Percentiles rank a stretch among this genome's conserved stretches.
Evolutionary conservation across 1,140 invertebrate genomes (phyloP).

Genomic region (Carcinoscorpius rotundicauda): DNA sequence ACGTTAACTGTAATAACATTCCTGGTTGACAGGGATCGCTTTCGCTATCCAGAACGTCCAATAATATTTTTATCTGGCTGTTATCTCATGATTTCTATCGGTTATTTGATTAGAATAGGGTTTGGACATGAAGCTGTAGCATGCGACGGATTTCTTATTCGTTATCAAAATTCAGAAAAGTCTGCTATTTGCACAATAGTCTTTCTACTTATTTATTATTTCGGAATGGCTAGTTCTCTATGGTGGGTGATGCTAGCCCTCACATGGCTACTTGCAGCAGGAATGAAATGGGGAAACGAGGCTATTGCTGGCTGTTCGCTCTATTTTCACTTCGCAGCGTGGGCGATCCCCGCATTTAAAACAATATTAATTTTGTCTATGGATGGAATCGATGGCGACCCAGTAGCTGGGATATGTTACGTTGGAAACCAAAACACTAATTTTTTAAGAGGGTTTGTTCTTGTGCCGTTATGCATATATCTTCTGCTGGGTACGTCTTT

Average conservation of each 20-base stretch:
- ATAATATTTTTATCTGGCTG: slow-evolving; percentile 91
- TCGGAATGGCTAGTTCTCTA: slow-evolving; percentile 84
- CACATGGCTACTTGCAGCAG: slow-evolving; percentile 88
- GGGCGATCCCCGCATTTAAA: slow-evolving; percentile 74
- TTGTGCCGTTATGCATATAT: slow-evolving; percentile 63
- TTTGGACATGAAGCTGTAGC: slow-evolving; percentile 78
- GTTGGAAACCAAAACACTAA: slow-evolving; percentile 70
- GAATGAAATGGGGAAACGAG: slow-evolving; percentile 90
- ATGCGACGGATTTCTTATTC: slow-evolving; percentile 56
- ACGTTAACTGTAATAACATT: slow-evolving; percentile 58
- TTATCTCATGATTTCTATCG: slow-evolving; percentile 85
- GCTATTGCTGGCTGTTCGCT: slow-evolving; percentile 88
- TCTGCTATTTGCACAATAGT: slow-evolving; percentile 67
- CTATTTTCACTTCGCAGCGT: slow-evolving; percentile 84
- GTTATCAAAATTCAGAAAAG: slow-evolving; percentile 48
- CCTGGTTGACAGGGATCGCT: slow-evolving; percentile 75
- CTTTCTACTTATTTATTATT: slow-evolving; percentile 82
- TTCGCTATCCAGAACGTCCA: slow-evolving; percentile 72
- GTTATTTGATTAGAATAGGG: slow-evolving; percentile 72
- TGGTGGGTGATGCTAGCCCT: slow-evolving; percentile 91
- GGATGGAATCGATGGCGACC: slow-evolving; percentile 65
- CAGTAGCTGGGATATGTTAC: slow-evolving; percentile 37
- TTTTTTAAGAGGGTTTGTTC: slow-evolving; percentile 61
- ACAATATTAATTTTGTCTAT: slow-evolving; percentile 66
- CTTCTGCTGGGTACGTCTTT: slow-evolving; percentile 33